These are phyloP conservation scores for Edolisoma coerulescens DNA, from an alignment of 2,113 vertebrate species.

Conservation along the genomic window DNA sequence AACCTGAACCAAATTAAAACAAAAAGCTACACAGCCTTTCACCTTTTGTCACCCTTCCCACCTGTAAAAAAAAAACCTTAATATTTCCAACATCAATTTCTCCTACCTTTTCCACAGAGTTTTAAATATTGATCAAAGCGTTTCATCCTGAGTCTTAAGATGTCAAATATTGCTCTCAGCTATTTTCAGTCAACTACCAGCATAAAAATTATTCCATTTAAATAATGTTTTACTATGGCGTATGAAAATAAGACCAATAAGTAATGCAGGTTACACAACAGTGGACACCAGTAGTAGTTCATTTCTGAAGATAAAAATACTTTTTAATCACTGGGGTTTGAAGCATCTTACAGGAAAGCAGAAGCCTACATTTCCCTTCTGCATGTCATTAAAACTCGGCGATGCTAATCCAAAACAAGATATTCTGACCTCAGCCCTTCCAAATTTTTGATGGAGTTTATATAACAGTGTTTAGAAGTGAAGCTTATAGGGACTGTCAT, in stretches of 20 bases:
- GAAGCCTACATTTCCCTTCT: not conserved
- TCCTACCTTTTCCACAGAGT: not conserved
- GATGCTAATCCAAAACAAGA: not conserved
- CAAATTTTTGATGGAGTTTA: not conserved
- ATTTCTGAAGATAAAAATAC: not conserved
- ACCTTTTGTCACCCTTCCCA: not conserved
- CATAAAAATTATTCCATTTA: not conserved
- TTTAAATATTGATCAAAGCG: not conserved
- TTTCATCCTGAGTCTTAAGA: not conserved
- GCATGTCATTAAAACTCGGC: rapidly evolving
- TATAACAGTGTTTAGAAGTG: not conserved
- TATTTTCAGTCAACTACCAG: not conserved
- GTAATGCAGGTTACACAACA: not conserved
- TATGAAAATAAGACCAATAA: not conserved
- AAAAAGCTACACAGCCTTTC: not conserved
- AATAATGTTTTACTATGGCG: not conserved
- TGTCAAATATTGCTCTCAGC: not conserved
- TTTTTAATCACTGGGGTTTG: not conserved
- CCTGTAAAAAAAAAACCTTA: not conserved
- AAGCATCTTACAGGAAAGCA: not conserved
- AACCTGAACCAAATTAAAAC: not conserved
- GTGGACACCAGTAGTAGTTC: not conserved
- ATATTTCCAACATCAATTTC: not conserved
- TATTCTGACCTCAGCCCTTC: not conserved
- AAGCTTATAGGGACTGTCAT: not conserved